A percentile compares a stretch with the other conserved stretches of the same genome.
phyloP scores from a whole-genome alignment of 1,140 invertebrate genomes.

The Heliconius hewitsoni region DNA sequence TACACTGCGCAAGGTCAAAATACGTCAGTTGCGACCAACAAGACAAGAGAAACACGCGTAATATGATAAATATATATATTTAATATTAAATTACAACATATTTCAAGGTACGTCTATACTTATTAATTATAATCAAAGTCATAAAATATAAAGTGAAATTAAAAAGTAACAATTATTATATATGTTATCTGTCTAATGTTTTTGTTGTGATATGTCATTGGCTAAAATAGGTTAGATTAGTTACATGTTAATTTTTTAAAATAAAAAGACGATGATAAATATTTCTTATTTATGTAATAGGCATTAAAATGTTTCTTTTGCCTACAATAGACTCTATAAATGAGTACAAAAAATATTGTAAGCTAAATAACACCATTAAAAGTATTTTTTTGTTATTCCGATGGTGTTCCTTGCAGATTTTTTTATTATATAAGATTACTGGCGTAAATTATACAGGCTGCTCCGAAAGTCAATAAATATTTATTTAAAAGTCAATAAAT shows the following conservation, averaged over 20 bases:
- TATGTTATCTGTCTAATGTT: neutral
- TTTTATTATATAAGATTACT: too few relatives aligned
- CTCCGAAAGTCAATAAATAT: too few relatives aligned
- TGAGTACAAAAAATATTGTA: too few relatives aligned
- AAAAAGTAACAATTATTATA: neutral
- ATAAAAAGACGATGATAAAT: too few relatives aligned
- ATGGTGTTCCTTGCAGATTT: too few relatives aligned
- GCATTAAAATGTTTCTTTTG: too few relatives aligned
- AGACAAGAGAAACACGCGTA: neutral
- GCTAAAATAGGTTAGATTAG: neutral
- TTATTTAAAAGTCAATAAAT: too few relatives aligned
- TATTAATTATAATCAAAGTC: neutral
- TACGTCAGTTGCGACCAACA: conserved; percentile 20
- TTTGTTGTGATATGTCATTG: neutral
- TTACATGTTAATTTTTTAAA: neutral
- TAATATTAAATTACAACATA: neutral
- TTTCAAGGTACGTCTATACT: neutral
- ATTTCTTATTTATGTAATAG: too few relatives aligned
- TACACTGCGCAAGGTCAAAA: conserved; percentile 30
- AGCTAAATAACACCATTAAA: too few relatives aligned
- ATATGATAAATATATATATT: neutral
- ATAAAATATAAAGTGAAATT: conserved; percentile 40
- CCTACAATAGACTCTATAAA: too few relatives aligned
- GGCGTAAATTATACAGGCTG: too few relatives aligned
- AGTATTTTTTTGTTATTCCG: too few relatives aligned